phyloP scores from a whole-genome alignment of 2,113 vertebrate genomes.

The Megalops atlanticus region DNA sequence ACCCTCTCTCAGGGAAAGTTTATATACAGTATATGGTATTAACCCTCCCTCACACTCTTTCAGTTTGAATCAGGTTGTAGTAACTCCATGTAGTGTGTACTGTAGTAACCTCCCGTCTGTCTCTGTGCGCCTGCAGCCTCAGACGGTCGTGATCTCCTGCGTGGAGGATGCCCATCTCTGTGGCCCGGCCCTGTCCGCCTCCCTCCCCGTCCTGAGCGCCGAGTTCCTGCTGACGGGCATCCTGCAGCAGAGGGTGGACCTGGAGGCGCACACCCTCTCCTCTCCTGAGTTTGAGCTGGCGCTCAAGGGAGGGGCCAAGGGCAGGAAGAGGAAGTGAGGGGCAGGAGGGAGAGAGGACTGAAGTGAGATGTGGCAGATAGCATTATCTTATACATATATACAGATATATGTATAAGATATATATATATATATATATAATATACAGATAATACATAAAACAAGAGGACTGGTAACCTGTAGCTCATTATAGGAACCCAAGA shows the following conservation, averaged over 20 bases:
- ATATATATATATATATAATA: no score
- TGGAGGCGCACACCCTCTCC: slow-evolving; percentile 62
- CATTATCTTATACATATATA: no score
- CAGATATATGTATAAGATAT: no score
- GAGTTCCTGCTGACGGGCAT: slow-evolving; percentile 86
- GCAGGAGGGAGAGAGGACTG: neutral
- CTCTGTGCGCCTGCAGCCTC: slow-evolving; percentile 61
- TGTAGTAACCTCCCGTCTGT: neutral
- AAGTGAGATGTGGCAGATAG: neutral
- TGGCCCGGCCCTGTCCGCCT: slow-evolving; percentile 56
- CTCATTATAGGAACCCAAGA: slow-evolving; percentile 4
- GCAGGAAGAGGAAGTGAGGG: slow-evolving; percentile 52
- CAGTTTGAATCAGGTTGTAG: neutral
- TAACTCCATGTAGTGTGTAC: neutral
- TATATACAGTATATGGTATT: no score
- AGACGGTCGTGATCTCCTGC: slow-evolving; percentile 80
- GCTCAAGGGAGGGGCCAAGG: slow-evolving; percentile 43
- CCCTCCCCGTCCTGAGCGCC: slow-evolving; percentile 72
- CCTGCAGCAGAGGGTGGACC: slow-evolving; percentile 77
- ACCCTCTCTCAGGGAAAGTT: neutral
- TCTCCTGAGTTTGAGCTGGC: slow-evolving; percentile 22
- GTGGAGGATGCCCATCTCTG: slow-evolving; percentile 74
- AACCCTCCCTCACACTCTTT: neutral
- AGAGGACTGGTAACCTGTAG: neutral
- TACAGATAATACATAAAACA: no score